Base-by-base conservation (phyloP, 2,888 invertebrate genomes). In the Tromatobia lineatoria region DNA sequence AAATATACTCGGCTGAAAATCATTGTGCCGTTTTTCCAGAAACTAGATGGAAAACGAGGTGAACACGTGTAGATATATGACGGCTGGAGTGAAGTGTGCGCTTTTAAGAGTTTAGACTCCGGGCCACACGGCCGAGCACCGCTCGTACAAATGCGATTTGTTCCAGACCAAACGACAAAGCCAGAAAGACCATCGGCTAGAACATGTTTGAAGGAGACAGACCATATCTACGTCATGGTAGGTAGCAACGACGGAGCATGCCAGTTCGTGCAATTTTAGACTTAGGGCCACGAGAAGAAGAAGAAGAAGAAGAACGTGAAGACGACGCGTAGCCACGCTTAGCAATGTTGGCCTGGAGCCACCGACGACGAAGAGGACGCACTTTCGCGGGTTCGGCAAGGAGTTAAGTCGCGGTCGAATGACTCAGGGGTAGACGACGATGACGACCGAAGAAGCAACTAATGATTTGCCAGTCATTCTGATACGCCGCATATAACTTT, bases 181-280 rank as follows among this genome's bases (percentile, higher is more conserved):
- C 38, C 81, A 52, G 66, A 76, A 69, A 59, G 59, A 80, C 67
- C 71, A 76, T 20, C 66, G 67, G 59, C 1, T 29, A 50, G 69
- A 42, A 38, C 45, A 76, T 13, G 8, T n/a, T 64, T 13, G 47
- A 70, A 66, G 20, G 66, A 70, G 50, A 70, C 34, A 52, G 23
- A 69, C 34, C 18, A n/a, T 61, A 73, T 80, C 71, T 50, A 64
- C 83, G 77, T 69, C 73, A 69, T 50, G 77, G 42, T 50, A 82
- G 61, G 52, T 64, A 38, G 64, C 67, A 67, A 74, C 52, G 54
- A 78, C 59, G 50, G 73, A 74, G 73, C 42, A 64, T 66, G 64
- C 79, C 85, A 87, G 88, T 88, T 88, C 88, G 88, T 85, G 89
- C 92, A 93, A 92, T 92, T 92, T 92, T 92, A 93, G 92, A 91